Conservation (phyloP, 2,113 vertebrate species). For the Leucoraja erinaceus region DNA sequence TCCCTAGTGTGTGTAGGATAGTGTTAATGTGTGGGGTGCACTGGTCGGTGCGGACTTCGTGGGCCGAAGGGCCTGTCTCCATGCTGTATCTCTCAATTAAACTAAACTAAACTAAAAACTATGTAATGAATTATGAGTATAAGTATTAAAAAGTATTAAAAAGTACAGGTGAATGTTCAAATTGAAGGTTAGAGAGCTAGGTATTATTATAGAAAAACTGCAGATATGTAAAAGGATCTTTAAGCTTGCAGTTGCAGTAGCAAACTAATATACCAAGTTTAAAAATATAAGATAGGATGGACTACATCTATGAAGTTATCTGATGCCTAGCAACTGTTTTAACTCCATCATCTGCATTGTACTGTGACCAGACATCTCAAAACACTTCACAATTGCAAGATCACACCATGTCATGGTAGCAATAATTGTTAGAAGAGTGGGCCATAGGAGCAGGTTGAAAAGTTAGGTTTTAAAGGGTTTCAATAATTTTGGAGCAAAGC, state of each 20-base stretch:
- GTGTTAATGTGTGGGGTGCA: too few relatives aligned
- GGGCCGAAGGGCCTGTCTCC: too few relatives aligned
- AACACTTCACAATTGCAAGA: neutral
- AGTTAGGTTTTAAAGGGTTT: neutral
- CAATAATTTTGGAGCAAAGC: neutral
- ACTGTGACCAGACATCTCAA: neutral
- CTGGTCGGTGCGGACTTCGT: too few relatives aligned
- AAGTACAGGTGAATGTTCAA: neutral
- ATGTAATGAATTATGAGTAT: neutral
- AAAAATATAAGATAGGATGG: neutral
- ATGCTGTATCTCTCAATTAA: too few relatives aligned
- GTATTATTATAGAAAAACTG: neutral
- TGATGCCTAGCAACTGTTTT: neutral
- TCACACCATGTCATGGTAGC: neutral
- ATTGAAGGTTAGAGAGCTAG: conserved; percentile 3
- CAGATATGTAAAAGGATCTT: neutral
- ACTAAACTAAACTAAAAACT: neutral
- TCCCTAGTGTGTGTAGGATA: too few relatives aligned
- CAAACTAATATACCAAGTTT: neutral
- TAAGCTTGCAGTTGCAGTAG: neutral
- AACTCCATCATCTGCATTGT: neutral
- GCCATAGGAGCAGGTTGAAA: neutral
- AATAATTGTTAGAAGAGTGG: neutral
- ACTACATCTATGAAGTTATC: neutral
- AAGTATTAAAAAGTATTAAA: conserved; percentile 5